Evolutionary conservation across 2,797 vertebrate species (phyloP).

Genomic region (Loriculus beryllinus): DNA sequence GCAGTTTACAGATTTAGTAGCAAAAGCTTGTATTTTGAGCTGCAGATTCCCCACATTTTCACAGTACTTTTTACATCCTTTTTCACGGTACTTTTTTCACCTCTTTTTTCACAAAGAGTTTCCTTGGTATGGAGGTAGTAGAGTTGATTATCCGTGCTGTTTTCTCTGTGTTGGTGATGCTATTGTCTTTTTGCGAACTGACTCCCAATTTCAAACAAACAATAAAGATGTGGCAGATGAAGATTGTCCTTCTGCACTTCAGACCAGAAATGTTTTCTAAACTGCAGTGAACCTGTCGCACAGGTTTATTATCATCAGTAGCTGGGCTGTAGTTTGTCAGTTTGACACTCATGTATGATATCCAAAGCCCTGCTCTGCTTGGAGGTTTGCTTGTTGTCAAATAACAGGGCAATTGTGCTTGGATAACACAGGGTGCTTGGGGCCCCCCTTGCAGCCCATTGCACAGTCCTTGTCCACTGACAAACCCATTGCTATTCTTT

Average conservation of each 20-base stretch:
- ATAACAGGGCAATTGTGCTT: neutral
- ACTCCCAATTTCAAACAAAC: accelerated
- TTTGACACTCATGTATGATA: neutral
- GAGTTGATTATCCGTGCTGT: accelerated
- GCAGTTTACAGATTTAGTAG: neutral
- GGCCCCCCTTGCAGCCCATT: neutral
- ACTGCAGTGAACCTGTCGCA: accelerated
- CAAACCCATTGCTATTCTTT: conserved; percentile 12
- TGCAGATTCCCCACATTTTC: accelerated
- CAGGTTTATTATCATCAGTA: neutral
- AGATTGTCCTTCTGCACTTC: neutral
- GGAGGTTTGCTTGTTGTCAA: neutral
- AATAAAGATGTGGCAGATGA: neutral
- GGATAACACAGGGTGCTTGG: neutral
- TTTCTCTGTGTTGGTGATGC: accelerated
- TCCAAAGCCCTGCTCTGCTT: neutral
- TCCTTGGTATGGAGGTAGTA: neutral
- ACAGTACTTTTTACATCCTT: accelerated
- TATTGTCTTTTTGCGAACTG: neutral
- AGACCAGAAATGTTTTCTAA: neutral
- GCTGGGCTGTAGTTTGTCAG: neutral
- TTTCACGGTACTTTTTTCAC: accelerated
- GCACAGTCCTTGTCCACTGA: neutral
- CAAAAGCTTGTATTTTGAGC: neutral
- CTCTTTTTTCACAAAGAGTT: accelerated